Conservation (phyloP, 1,140 invertebrate genomes). For the Elysia chlorotica region DNA sequence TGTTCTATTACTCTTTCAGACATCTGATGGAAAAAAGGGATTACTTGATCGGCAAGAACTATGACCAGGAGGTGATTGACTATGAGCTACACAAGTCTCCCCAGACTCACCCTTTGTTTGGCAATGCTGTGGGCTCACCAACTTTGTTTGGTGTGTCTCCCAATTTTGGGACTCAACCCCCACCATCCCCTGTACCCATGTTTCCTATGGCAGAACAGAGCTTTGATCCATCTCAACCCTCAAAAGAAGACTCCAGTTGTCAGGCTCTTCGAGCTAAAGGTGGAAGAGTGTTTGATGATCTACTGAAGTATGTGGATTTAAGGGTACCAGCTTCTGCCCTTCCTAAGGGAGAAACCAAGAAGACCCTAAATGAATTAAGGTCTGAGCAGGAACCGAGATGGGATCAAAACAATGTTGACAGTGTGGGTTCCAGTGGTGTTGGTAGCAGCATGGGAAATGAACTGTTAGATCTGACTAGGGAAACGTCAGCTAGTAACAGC, state of each 20-base stretch:
- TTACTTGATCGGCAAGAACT: conserved; percentile 1
- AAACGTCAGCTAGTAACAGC: conserved; percentile 8
- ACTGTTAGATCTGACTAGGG: background rate
- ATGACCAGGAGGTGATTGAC: conserved; percentile 20
- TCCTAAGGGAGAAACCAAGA: conserved; percentile 9
- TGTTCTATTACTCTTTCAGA: background rate
- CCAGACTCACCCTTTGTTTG: conserved; percentile 16
- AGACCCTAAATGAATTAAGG: conserved; percentile 12
- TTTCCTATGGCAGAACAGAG: conserved; percentile 13
- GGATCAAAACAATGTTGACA: conserved; percentile 18
- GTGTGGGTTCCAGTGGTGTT: conserved; percentile 11
- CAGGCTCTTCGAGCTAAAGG: conserved; percentile 3
- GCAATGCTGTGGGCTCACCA: conserved; percentile 15
- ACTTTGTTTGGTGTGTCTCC: conserved; percentile 17
- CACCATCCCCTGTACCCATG: conserved; percentile 14
- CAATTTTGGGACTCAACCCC: background rate
- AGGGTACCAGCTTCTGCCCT: background rate
- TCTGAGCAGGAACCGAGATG: conserved; percentile 12
- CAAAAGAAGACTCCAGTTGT: too few relatives aligned
- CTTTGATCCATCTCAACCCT: background rate
- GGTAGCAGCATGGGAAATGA: conserved; percentile 2
- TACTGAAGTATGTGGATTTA: conserved; percentile 10
- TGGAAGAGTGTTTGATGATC: background rate
- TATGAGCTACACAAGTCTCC: conserved; percentile 14
- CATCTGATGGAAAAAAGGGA: conserved; percentile 5